Evolutionary conservation across 2,797 vertebrate genomes (phyloP).

Genomic region (Holocentrus rufus): DNA sequence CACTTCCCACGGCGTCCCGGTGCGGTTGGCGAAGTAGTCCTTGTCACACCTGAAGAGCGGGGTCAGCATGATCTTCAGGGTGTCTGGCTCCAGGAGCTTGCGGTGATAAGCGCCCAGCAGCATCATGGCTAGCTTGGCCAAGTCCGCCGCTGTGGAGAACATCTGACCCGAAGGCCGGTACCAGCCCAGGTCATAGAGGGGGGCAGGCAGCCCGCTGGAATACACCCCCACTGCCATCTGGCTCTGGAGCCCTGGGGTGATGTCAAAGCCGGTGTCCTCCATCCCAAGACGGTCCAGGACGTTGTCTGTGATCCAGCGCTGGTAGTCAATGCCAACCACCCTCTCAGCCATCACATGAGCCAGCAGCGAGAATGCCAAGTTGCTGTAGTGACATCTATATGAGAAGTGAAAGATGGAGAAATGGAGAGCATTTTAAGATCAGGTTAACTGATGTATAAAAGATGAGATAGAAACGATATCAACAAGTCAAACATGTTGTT

Average conservation of each 20-base stretch:
- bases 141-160: constrained; percentile 92
- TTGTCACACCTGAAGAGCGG: constrained; percentile 89
- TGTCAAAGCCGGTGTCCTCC: constrained; percentile 93
- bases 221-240: constrained; percentile 93
- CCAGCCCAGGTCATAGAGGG: constrained; percentile 95
- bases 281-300: constrained; percentile 91
- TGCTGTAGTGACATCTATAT: constrained; percentile 95
- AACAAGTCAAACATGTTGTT: background rate
- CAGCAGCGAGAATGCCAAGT: constrained; percentile 92
- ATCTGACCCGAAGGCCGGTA: constrained; percentile 96
- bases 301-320: constrained; percentile 91
- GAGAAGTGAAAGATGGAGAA: constrained; percentile 11
- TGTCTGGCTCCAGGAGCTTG: constrained; percentile 87
- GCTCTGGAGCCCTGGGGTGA: constrained; percentile 80
- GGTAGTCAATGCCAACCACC: constrained; percentile 85
- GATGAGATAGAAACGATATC: background rate
- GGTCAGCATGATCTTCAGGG: constrained; percentile 90
- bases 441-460: background rate
- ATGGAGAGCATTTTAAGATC: background rate
- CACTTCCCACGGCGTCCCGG: constrained; percentile 95
- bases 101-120: constrained; percentile 88
- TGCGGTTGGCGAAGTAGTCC: constrained; percentile 92
- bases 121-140: constrained; percentile 92
- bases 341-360: constrained; percentile 90
- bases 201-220: constrained; percentile 84